Evolutionary conservation across 2,888 invertebrate genomes (phyloP), one percentile per base, ranked within the genome.

Genomic region (Catocala nupta): DNA sequence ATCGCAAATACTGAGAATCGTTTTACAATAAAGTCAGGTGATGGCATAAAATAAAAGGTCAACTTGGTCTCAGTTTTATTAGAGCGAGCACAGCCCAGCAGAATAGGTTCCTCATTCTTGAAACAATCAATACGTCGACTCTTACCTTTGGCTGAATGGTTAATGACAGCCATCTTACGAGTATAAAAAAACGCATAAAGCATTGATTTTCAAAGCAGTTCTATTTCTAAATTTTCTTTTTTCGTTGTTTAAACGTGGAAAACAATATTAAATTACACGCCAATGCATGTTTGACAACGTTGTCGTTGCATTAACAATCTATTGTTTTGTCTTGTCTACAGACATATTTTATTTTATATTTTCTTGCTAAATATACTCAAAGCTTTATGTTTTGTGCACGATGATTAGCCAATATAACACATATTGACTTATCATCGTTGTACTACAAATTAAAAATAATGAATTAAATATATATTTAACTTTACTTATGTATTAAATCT

Each of bases 1-100:
- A 71, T 68, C 50, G 64, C 65, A 73, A 71, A 74, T 76, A 71
- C 77, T 33, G 54, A 55, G 77, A 76, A 75, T 70, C 75, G 77
- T 70, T 75, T 75, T 73, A 75, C 76, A 71, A 66, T 73, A 76
- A 64, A 65, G 61, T 57, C 47, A 64, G 56, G 68, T 73, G 68
- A 65, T 66, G 73, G 59, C 65, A 67, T 73, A 65, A 73, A 73
- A 73, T 65, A 48, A 62, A 74, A 67, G 74, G 67, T 75, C 67
- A 71, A 57, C 48, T 57, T 62, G 65, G 56, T 63, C 59, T 51
- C 47, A 55, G 65, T 76, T 75, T 75, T 76, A 72, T 76, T 71
- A 65, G 59, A 63, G 51, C 60, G 55, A 42, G 56, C 45, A 42
- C 52, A n/a, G 48, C 36, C 63, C 45, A 49, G 16, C 55, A 42